Evolutionary conservation across 2,888 invertebrate genomes (phyloP).

Genomic region (Heteromyza rotundicornis): DNA sequence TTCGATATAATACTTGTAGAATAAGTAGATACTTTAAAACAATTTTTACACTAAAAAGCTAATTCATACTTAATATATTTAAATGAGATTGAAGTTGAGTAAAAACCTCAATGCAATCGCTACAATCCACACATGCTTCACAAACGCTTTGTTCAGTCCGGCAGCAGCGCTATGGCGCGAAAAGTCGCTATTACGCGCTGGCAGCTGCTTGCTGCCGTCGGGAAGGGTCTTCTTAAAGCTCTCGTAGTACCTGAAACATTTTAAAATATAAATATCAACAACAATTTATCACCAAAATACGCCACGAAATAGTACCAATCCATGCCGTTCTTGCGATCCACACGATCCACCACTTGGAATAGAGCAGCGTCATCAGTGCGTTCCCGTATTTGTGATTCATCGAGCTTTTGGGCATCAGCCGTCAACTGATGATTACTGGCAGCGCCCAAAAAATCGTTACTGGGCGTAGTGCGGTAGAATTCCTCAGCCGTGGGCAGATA

Average conservation of each 20-base stretch:
- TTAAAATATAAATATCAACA: too few species aligned
- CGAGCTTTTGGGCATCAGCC: constrained; percentile 47
- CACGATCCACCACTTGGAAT: constrained; percentile 55
- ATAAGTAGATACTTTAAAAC: too few species aligned
- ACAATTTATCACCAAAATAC: too few species aligned
- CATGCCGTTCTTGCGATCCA: constrained; percentile 66
- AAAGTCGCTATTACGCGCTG: constrained; percentile 6
- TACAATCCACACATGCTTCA: background rate
- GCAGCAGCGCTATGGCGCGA: constrained; percentile 1
- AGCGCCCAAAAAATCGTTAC: constrained; percentile 36
- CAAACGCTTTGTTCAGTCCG: background rate
- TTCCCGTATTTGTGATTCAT: constrained; percentile 19
- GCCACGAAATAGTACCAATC: constrained; percentile 83
- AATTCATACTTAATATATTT: background rate
- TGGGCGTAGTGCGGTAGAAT: constrained; percentile 56
- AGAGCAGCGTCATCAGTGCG: constrained; percentile 33
- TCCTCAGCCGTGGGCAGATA: constrained; percentile 60
- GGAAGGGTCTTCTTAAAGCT: constrained; percentile 67
- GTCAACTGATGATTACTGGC: constrained; percentile 39
- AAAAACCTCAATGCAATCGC: background rate
- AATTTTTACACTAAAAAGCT: too few species aligned
- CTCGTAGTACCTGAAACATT: constrained; percentile 74
- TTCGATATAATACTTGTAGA: too few species aligned
- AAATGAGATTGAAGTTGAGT: background rate
- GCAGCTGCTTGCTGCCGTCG: constrained; percentile 3